Conservation (phyloP, 1,140 invertebrate genomes). For the Lordiphosa collinella region DNA sequence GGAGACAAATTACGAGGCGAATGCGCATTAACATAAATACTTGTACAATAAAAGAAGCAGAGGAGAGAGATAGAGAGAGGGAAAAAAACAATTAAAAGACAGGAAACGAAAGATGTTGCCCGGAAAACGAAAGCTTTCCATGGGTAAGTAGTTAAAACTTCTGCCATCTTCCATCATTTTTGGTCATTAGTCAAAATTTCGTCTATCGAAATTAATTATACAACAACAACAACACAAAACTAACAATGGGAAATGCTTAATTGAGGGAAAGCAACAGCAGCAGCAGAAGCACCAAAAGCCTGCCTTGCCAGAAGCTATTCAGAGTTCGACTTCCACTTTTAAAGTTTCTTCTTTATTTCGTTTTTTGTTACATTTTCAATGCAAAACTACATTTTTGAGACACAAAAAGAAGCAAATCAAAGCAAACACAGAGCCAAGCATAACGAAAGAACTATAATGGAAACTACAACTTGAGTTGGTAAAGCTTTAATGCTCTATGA, state of each 20-base stretch:
- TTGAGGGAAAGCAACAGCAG: constrained; percentile 57
- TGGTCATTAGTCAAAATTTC: constrained; percentile 70
- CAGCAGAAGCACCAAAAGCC: constrained; percentile 19
- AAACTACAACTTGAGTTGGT: too few relatives aligned
- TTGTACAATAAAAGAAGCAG: constrained; percentile 23
- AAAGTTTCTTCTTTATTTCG: constrained; percentile 41
- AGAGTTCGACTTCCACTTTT: constrained; percentile 68
- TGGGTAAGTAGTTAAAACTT: constrained; percentile 8
- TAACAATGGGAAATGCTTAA: constrained; percentile 66
- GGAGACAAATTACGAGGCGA: constrained; percentile 50
- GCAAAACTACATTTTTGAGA: constrained; percentile 17
- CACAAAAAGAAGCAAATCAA: constrained; percentile 22
- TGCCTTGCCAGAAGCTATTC: constrained; percentile 47
- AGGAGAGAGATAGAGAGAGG: constrained; percentile 30
- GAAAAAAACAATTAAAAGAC: constrained; percentile 68
- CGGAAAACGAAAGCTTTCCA: constrained; percentile 8
- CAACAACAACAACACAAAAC: constrained; percentile 7
- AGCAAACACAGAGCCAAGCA: constrained; percentile 2
- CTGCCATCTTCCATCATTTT: constrained; percentile 41
- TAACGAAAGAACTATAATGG: neutral
- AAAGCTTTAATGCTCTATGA: too few relatives aligned
- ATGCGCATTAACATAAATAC: constrained; percentile 64
- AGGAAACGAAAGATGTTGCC: constrained; percentile 8
- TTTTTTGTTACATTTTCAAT: constrained; percentile 27
- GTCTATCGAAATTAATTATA: constrained; percentile 57